A percentile compares a stretch with the other conserved stretches of the same genome.
Evolutionary conservation across 2,888 invertebrate species (phyloP).

Genomic region (Acleris emargana): DNA sequence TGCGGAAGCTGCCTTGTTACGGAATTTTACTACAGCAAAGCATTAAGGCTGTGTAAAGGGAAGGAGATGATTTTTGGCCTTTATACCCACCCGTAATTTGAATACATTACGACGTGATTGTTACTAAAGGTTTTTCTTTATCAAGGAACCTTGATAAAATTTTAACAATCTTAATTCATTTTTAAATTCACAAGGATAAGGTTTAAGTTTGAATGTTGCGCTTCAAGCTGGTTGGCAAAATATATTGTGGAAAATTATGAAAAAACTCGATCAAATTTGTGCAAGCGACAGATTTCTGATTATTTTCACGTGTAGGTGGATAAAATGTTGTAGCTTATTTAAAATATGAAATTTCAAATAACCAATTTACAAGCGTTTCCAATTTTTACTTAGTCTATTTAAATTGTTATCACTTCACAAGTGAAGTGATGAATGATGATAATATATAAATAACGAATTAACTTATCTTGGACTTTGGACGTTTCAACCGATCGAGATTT

Average conservation of each 20-base stretch:
- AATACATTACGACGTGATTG: constrained; percentile 36
- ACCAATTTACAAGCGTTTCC: no score
- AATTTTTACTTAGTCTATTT: no score
- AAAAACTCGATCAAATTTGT: constrained; percentile 10
- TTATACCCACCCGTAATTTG: constrained; percentile 36
- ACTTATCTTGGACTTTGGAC: no score
- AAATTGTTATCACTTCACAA: not conserved
- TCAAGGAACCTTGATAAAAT: constrained; percentile 6
- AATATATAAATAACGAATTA: not conserved
- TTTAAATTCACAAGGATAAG: constrained; percentile 1
- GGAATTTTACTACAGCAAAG: constrained; percentile 18
- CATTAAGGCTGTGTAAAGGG: constrained; percentile 31
- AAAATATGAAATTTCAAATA: no score
- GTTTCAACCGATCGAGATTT: no score
- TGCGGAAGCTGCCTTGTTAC: constrained; percentile 24
- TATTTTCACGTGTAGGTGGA: not conserved
- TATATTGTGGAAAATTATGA: constrained; percentile 16
- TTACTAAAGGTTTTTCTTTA: constrained; percentile 27
- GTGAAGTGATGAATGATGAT: no score
- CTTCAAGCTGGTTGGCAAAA: not conserved
- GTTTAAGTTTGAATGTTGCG: constrained; percentile 3
- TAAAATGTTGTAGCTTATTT: not conserved
- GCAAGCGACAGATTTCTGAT: constrained; percentile 15
- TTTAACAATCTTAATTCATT: not conserved
- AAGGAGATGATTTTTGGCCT: constrained; percentile 30